Percentiles rank a stretch among this genome's conserved stretches.
Conservation (phyloP, 30 jellyfish, hydroid and myxozoan genomes). For the Aurelia sp. region DNA sequence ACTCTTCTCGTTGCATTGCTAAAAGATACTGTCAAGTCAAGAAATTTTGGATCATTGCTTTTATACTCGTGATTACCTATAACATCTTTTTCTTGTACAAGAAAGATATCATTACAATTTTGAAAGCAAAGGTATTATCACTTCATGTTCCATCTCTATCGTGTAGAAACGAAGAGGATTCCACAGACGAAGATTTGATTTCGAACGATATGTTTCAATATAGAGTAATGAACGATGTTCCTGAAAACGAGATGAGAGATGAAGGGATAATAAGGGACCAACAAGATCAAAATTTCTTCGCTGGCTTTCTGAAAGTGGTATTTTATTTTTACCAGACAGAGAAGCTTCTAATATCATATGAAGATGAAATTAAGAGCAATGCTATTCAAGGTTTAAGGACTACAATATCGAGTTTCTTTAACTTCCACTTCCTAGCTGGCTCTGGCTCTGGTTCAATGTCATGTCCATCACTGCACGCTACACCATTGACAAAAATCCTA, state of each 20-base stretch:
- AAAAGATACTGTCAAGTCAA: constrained; percentile 1
- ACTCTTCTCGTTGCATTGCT: constrained; percentile 5
- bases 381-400: neutral
- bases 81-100: neutral
- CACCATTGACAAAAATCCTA: constrained; percentile 13
- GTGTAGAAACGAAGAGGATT: neutral
- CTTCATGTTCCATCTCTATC: neutral
- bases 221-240: neutral
- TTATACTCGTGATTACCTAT: neutral
- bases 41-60: constrained; percentile 4
- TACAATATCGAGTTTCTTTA: constrained; percentile 3
- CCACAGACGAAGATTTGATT: neutral
- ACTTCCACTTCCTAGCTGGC: neutral
- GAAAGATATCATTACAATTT: neutral
- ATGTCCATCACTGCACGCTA: neutral
- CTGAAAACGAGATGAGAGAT: neutral
- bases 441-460: neutral
- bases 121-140: neutral
- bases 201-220: neutral
- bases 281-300: neutral
- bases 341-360: neutral
- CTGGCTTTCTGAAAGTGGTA: constrained; percentile 4
- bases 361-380: neutral
- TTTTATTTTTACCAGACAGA: constrained; percentile 26
- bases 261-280: neutral